phyloP scores from a whole-genome alignment of 2,797 vertebrate species.

The Odontamblyopus rebecca region DNA sequence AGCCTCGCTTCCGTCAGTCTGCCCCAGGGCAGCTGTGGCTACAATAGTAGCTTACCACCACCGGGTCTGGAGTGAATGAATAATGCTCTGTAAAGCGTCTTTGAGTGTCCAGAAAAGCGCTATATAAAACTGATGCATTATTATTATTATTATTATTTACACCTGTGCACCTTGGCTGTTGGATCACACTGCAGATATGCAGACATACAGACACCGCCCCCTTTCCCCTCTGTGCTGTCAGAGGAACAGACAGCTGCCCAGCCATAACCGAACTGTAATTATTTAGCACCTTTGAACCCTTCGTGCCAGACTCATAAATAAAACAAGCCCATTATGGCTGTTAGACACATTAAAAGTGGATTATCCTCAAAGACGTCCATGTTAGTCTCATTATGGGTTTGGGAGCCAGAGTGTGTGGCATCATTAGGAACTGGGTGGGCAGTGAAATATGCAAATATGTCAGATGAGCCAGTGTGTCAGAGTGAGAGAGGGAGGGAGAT shows the following conservation, averaged over 20 bases:
- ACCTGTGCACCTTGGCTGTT: constrained; percentile 4
- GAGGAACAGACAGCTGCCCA: constrained; percentile 60
- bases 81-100: no score
- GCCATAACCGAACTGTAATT: constrained; percentile 69
- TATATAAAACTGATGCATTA: no score
- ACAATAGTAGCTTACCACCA: no score
- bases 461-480: constrained; percentile 13
- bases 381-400: constrained; percentile 61
- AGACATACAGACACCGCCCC: constrained; percentile 7
- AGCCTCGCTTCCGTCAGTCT: no score
- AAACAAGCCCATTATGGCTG: constrained; percentile 58
- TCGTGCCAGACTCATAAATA: constrained; percentile 65
- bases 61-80: no score
- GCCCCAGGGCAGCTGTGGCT: no score
- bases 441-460: constrained; percentile 42
- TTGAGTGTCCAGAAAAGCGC: no score
- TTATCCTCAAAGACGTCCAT: constrained; percentile 67
- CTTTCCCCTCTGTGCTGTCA: constrained; percentile 14
- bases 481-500: constrained; percentile 13
- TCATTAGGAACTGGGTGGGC: constrained; percentile 39
- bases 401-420: constrained; percentile 38
- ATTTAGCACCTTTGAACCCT: constrained; percentile 66
- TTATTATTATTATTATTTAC: no score
- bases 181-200: constrained; percentile 7
- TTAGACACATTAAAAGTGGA: constrained; percentile 64